Base-by-base conservation (phyloP, 2,797 vertebrate genomes). In the Scolopax bukidnonensis region DNA sequence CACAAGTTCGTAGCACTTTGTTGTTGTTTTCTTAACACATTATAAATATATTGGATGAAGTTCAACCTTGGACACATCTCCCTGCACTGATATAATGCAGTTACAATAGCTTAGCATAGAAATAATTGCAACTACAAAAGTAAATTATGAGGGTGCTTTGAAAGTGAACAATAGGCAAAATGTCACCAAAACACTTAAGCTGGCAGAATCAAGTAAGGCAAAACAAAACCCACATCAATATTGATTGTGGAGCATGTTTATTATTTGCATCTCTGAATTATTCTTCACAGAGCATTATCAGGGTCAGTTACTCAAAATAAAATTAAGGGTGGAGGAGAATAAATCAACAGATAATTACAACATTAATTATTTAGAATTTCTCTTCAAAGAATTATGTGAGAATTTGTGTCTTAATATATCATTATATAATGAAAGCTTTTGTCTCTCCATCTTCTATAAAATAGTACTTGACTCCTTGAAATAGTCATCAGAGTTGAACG, bases 401-500 rank as follows among this genome's bases (percentile, higher is more conserved):
- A 27, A 95, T 84, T 51, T 78, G 32, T 12, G 18, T 61, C 36
- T 57, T 81, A 57, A 81, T 71, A 53, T 6, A 40, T 51, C 33
- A 80, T 69, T 79, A 84, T 38, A 50, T 95, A 85, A 81, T 54
- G 70, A 71, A 89, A 94, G 70, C 19, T 91, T 84, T 81, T 95
- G 30, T 48, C 24, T 94, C 43, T 87, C 51, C 19, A 32, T 90
- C 28, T 48, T 85, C 43, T 51, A 45, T 54, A 63, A 93, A 93
- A 83, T 28, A 57, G 43, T 77, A 54, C 54, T 67, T 77, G 45
- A 83, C 50, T 87, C 28, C 68, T 87, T 82, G 78, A 93, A 92
- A 78, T 48, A 89, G 50, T 48, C 51, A 61, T 64, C 78, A 33
- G 56, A 87, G 48, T 38, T 81, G 28, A 91, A 80, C 40, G 61